These are phyloP conservation scores for Gallinago paraguaiae DNA, from an alignment of 2,113 vertebrate genomes.

Conservation along the genomic window DNA sequence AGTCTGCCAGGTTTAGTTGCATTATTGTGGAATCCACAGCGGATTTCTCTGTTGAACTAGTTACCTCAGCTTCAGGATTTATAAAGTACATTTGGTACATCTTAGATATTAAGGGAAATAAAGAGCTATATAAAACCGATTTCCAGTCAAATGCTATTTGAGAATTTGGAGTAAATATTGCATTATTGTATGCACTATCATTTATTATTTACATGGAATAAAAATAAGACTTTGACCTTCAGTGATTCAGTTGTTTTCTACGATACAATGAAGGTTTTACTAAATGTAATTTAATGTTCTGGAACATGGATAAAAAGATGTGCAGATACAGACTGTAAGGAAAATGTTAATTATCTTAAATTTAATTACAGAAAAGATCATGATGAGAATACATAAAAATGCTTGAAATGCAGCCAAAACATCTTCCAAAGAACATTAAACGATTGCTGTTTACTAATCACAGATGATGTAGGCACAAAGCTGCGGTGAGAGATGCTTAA, in stretches of 20 bases:
- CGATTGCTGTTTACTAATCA: slow-evolving; percentile 74
- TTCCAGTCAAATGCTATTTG: slow-evolving; percentile 32
- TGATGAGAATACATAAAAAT: slow-evolving; percentile 74
- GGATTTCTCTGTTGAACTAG: background rate
- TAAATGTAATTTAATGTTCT: slow-evolving; percentile 72
- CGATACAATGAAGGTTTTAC: slow-evolving; percentile 15
- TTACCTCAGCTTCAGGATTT: background rate
- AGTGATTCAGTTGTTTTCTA: slow-evolving; percentile 30
- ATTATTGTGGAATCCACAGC: background rate
- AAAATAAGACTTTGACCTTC: slow-evolving; percentile 66
- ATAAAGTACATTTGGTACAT: background rate
- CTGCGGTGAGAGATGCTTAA: background rate
- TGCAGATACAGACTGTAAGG: slow-evolving; percentile 63
- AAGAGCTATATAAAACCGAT: slow-evolving; percentile 13
- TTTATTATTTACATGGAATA: slow-evolving; percentile 54
- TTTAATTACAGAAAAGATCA: slow-evolving; percentile 79
- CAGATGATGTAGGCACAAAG: slow-evolving; percentile 48
- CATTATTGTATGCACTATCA: background rate
- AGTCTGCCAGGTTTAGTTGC: background rate
- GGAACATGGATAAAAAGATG: slow-evolving; percentile 64
- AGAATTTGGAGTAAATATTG: slow-evolving; percentile 47
- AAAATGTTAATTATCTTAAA: slow-evolving; percentile 79
- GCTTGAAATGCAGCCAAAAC: slow-evolving; percentile 74
- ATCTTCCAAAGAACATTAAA: slow-evolving; percentile 71
- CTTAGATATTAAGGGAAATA: background rate